Conservation (phyloP, 2,113 vertebrate species). For the Psittacula cyanocephala region DNA sequence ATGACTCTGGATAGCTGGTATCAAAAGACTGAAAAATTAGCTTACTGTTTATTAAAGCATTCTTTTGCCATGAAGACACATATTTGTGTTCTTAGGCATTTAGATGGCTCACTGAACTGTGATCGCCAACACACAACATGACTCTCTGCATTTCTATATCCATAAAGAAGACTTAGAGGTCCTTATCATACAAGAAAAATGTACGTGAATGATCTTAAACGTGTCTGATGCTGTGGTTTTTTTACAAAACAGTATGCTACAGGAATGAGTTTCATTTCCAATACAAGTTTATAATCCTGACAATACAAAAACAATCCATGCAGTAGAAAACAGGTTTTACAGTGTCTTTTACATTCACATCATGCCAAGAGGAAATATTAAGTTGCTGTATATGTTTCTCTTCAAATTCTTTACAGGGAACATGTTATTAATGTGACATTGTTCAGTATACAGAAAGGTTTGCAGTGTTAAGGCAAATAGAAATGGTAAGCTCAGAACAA, state of each 20-base stretch:
- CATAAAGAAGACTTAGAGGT: neutral
- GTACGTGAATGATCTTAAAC: neutral
- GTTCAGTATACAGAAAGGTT: neutral
- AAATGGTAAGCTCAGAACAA: neutral
- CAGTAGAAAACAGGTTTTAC: neutral
- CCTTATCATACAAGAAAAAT: conserved; percentile 25
- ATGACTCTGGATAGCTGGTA: neutral
- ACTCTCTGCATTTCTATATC: neutral
- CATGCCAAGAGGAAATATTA: neutral
- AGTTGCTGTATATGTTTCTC: neutral
- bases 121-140: neutral
- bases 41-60: conserved; percentile 38
- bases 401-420: neutral
- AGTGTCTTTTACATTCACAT: neutral
- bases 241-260: neutral
- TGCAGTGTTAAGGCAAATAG: neutral
- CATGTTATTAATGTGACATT: neutral
- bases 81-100: conserved; percentile 52
- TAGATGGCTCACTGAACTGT: conserved; percentile 27
- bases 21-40: conserved; percentile 16
- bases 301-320: neutral
- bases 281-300: neutral
- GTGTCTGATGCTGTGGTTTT: neutral
- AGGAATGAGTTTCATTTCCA: neutral
- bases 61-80: conserved; percentile 21